Evolutionary conservation across 2,888 invertebrate genomes (phyloP), one percentile per base, ranked within the genome.

Genomic region (Calameuta filiformis): DNA sequence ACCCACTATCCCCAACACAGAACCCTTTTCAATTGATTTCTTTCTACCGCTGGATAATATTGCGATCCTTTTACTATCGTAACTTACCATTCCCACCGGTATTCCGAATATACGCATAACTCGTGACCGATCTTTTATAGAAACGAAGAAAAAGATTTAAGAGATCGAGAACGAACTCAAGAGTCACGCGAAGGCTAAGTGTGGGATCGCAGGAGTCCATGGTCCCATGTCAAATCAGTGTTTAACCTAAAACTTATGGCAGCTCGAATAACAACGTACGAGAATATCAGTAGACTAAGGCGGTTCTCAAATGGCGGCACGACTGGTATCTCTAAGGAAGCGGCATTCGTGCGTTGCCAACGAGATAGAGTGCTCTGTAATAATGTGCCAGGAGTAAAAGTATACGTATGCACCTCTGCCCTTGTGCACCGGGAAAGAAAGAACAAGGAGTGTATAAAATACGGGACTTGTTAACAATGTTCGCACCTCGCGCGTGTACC

Each of bases 391-490:
- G 80, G 81, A 81, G n/a, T 80, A 78, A 81, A 84, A 83, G 80
- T 81, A 83, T 79, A 83, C 9, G 9, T 56, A 15, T 40, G 87
- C 86, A 85, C 87, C 88, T 81, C 88, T 87, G 88, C 77, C 78
- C 73, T 80, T 77, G 76, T 37, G 73, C 75, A 73, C 68, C 37
- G 76, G 80, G 81, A 81, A 12, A 79, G 79, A 81, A 83, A 83
- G 81, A 82, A 84, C 79, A 83, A 83, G 83, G 82, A 85, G 83
- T 84, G 86, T 88, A 89, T 90, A 90, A 90, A 89, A 89, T 90
- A 90, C 87, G 88, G 85, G 87, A 90, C 90, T 90, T 90, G 91
- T 91, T 91, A 91, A 90, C 90, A 89, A 89, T 91, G 90, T 91
- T 91, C 90, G 89, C 91, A 90, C 91, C 91, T 91, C 73, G 82